A percentile compares a stretch with the other conserved stretches of the same genome.
phyloP scores from a whole-genome alignment of 2,113 vertebrate species.

The Tiliqua scincoides region DNA sequence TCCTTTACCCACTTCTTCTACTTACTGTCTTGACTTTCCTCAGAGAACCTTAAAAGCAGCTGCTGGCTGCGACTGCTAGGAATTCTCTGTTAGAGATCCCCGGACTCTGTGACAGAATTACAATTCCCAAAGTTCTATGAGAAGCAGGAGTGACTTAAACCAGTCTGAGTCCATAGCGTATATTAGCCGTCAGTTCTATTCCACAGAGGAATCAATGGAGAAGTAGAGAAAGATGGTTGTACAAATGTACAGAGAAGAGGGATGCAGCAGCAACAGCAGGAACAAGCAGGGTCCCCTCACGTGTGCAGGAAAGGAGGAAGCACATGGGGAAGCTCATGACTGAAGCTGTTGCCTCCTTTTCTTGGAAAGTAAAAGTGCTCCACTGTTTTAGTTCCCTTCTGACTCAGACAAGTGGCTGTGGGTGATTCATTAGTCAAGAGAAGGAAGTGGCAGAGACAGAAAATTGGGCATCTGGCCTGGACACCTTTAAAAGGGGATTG shows the following conservation, averaged over 20 bases:
- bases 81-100: not conserved
- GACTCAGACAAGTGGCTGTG: not conserved
- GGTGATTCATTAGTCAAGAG: not conserved
- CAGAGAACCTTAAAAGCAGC: not conserved
- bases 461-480: no score
- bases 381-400: not conserved
- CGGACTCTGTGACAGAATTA: not conserved
- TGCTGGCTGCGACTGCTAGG: not conserved
- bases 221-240: not conserved
- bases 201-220: not conserved
- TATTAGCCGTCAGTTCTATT: not conserved
- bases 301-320: no score
- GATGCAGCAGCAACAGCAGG: not conserved
- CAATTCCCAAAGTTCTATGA: not conserved
- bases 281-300: no score
- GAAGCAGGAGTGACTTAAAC: not conserved
- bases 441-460: not conserved
- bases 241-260: not conserved
- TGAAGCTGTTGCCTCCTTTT: not conserved
- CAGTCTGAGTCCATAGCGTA: not conserved
- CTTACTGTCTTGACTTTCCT: not conserved
- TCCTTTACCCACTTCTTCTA: not conserved
- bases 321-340: not conserved
- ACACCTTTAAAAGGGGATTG: no score
- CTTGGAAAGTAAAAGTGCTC: not conserved